Base-by-base conservation (phyloP, 2,797 vertebrate genomes). In the Enoplosus armatus region DNA sequence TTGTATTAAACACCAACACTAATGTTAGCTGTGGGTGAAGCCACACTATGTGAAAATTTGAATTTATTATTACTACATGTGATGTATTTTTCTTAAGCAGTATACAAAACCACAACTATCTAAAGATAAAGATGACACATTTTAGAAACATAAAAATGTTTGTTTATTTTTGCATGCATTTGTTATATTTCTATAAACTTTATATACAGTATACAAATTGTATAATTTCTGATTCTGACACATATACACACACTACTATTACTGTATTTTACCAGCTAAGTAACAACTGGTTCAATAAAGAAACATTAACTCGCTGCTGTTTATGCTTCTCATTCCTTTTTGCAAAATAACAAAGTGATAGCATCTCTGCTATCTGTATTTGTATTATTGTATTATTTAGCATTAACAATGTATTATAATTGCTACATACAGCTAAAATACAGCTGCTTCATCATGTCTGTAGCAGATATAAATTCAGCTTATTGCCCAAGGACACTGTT, bases 271-370 rank as follows among this genome's bases (percentile, higher is more conserved):
- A 54, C 10, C 4, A 1, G 3, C 10, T 29, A 56, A 50, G 14
- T 59, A 51, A 37, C 53, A 43, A 41, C 14, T 60, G 15, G 1
- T 59, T 66, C 18, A 85, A 80, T 78, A 85, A 87, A 89, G 6
- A 22, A 59, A 47, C 48, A 8, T 54, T 50, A 51, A 47, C 54
- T 11, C 31, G 0, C 45, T 31, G 18, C n/a, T 75, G 54, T 50
- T 75, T 43, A 47, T 5, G 26, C 2, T 27, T 55, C 9, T 56
- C 22, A 43, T 59, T 45, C 1, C 5, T 75, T 78, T 60, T 48
- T 55, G 4, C 1, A 27, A 60, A 55, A 47, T 45, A 51, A n/a
- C n/a, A n/a, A n/a, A n/a, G n/a, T n/a, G n/a, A n/a, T n/a, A n/a
- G n/a, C n/a, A n/a, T n/a, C n/a, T n/a, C n/a, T n/a, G n/a, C n/a